phyloP scores from a whole-genome alignment of 2,113 vertebrate genomes.

The Noturus placidus region DNA sequence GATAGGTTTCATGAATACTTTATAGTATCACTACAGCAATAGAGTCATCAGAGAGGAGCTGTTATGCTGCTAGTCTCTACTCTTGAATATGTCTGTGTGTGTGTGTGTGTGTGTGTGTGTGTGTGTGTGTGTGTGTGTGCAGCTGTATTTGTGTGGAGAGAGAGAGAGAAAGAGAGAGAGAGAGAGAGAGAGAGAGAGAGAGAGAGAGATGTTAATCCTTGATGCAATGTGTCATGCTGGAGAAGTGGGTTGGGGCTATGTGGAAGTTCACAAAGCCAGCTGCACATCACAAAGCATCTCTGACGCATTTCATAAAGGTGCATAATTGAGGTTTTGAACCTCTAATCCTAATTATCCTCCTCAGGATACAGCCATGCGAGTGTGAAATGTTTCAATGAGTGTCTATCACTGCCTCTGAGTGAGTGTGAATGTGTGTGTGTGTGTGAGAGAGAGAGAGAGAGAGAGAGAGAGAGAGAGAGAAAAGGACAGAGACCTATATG shows the following conservation, averaged over 20 bases:
- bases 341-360: slow-evolving; percentile 29
- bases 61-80: slow-evolving; percentile 17
- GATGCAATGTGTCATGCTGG: slow-evolving; percentile 27
- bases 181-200: neutral
- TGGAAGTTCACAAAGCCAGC: slow-evolving; percentile 43
- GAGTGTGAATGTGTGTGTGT: slow-evolving; percentile 6
- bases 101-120: slow-evolving; percentile 17
- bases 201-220: slow-evolving; percentile 1
- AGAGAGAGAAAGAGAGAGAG: no score
- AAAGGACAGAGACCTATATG: neutral
- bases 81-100: slow-evolving; percentile 8
- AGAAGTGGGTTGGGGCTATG: neutral
- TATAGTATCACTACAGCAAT: slow-evolving; percentile 12
- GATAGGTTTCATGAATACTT: slow-evolving; percentile 41
- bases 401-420: neutral
- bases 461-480: neutral
- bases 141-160: neutral
- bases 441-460: neutral
- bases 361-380: neutral
- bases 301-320: slow-evolving; percentile 40
- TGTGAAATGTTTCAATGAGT: neutral
- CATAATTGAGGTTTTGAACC: slow-evolving; percentile 36
- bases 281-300: slow-evolving; percentile 35
- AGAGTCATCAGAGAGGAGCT: slow-evolving; percentile 31
- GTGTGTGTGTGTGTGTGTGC: slow-evolving; percentile 23